Conservation (phyloP, 1,140 invertebrate species). For the Orius insidiosus region DNA sequence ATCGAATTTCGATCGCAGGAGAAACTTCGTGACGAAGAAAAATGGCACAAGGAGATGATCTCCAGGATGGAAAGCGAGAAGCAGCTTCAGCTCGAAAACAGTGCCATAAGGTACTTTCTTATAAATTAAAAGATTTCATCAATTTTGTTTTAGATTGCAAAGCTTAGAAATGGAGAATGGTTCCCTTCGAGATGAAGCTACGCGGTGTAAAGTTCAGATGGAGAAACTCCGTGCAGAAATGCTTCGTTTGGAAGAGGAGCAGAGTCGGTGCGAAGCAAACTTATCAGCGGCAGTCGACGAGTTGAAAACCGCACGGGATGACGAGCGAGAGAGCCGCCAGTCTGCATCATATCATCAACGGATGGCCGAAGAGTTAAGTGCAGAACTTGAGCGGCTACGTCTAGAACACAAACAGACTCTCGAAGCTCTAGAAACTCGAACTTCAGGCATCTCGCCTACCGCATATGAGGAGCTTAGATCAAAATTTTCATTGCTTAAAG, state of each 20-base stretch:
- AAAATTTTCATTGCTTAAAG: constrained; percentile 25
- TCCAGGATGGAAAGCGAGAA: constrained; percentile 69
- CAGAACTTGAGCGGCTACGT: constrained; percentile 44
- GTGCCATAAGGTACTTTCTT: constrained; percentile 53
- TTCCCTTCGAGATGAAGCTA: constrained; percentile 56
- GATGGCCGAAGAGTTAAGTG: constrained; percentile 46
- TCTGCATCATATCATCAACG: constrained; percentile 30
- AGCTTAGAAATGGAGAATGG: constrained; percentile 60
- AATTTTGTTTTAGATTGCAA: constrained; percentile 37
- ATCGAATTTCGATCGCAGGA: constrained; percentile 73
- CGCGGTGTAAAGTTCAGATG: constrained; percentile 32
- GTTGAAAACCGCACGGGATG: constrained; percentile 32
- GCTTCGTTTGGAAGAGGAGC: constrained; percentile 27
- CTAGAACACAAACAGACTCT: constrained; percentile 28
- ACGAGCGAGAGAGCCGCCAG: constrained; percentile 36
- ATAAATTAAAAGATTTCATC: background rate
- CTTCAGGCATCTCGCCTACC: constrained; percentile 14
- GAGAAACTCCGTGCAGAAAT: constrained; percentile 38
- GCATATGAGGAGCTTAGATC: constrained; percentile 16
- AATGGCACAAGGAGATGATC: constrained; percentile 62
- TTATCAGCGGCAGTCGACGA: constrained; percentile 36
- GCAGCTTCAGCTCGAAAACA: constrained; percentile 68
- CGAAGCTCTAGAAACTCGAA: constrained; percentile 28
- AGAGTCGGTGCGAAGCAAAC: constrained; percentile 36
- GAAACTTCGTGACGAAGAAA: constrained; percentile 65